phyloP scores from a whole-genome alignment of 2,113 vertebrate genomes.

The Mystacornis crossleyi region DNA sequence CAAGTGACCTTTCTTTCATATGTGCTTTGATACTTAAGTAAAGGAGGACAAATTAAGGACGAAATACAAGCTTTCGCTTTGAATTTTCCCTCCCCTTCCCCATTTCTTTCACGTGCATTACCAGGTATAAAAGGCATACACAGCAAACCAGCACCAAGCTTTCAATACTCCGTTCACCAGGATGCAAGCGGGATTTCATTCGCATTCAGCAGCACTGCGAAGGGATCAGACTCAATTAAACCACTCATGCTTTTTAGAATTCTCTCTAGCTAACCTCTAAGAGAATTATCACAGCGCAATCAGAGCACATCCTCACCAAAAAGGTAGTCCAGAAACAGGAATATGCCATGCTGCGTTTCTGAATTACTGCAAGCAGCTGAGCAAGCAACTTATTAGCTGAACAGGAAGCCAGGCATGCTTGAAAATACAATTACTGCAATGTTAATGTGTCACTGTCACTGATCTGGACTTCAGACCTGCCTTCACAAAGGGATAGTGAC shows the following conservation, averaged over 20 bases:
- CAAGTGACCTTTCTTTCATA: neutral
- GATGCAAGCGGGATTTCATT: neutral
- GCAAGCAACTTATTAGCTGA: slow-evolving; percentile 69
- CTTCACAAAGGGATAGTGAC: slow-evolving; percentile 17
- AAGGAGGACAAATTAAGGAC: slow-evolving; percentile 16
- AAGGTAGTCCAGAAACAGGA: slow-evolving; percentile 67
- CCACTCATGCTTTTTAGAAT: slow-evolving; percentile 22
- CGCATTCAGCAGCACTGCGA: neutral
- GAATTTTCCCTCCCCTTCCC: neutral
- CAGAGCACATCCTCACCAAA: slow-evolving; percentile 60
- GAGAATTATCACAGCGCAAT: slow-evolving; percentile 61
- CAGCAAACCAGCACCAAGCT: neutral
- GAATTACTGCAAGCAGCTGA: slow-evolving; percentile 72
- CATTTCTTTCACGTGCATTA: neutral
- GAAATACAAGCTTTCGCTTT: slow-evolving; percentile 12
- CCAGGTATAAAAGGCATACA: neutral
- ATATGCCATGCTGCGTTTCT: slow-evolving; percentile 42
- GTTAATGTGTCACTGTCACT: slow-evolving; percentile 61
- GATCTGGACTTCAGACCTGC: slow-evolving; percentile 17
- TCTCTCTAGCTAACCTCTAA: slow-evolving; percentile 49
- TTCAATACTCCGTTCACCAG: neutral
- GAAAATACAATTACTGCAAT: slow-evolving; percentile 71
- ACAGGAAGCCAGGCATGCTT: slow-evolving; percentile 67
- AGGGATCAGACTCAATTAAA: slow-evolving; percentile 50
- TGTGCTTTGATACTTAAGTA: neutral